Base-by-base conservation (phyloP, 2,113 vertebrate species). In the Nothocercus nigrocapillus region DNA sequence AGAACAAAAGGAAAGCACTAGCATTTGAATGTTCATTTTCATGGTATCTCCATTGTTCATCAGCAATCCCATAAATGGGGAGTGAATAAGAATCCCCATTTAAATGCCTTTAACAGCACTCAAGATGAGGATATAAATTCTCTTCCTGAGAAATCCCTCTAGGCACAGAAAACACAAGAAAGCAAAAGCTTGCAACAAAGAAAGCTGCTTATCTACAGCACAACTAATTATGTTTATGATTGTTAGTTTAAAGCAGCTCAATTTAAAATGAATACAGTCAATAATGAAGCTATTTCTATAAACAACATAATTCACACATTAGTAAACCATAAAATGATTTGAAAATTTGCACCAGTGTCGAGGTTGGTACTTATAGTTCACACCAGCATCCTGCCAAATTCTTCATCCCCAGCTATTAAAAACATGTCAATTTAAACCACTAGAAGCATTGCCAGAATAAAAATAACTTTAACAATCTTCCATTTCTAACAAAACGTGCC, bases 91-190 rank as follows among this genome's bases (percentile, higher is more conserved):
- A 84, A 94, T 85, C 88, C 78, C 75, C 25, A 88, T 94, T 91
- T 96, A 96, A 96, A 88, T 92, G 88, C 69, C 49, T 91, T 93
- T 62, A 94, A 95, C 56, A 87, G 67, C 54, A 74, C 44, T 86
- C 40, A 53, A 91, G 74, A 92, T 69, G 25, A 75, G 24, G n/a
- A 93, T 93, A 93, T 78, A n/a, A 84, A 88, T 90, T 88, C 61
- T 64, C 45, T 4, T 75, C 68, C 47, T 13, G n/a, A 85, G 56
- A 74, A 79, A 88, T 88, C 74, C 69, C 85, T 82, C 66, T 53
- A 92, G 89, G 70, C 90, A 89, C 32, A 82, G 81, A 75, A 78
- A 91, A 83, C 13, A 90, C 53, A 58, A 79, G 70, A 74, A 94
- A 44, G 11, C 17, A 6, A 34, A 88, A 91, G 73, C 73, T 67